Evolutionary conservation across 2,113 vertebrate genomes (phyloP).

Genomic region (Oryzias melastigma): DNA sequence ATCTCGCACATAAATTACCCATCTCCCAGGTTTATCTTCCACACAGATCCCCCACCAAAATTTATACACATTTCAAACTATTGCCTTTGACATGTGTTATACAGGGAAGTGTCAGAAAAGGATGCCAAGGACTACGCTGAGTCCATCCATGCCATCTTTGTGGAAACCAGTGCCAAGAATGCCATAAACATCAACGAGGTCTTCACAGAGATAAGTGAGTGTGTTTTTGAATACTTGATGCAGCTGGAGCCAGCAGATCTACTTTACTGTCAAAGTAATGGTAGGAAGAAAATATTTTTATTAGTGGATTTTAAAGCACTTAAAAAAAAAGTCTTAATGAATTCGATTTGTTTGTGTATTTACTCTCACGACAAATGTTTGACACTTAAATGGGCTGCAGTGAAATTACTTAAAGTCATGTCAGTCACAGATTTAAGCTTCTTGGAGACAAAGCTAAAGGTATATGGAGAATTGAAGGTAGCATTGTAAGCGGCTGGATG

Average conservation of each 20-base stretch:
- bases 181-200: slow-evolving; percentile 99
- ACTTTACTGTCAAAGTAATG: too few species aligned
- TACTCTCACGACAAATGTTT: too few species aligned
- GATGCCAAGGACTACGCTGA: slow-evolving; percentile 98
- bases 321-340: too few species aligned
- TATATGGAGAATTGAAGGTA: too few species aligned
- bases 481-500: too few species aligned
- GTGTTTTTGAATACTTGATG: slow-evolving; percentile 33
- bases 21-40: slow-evolving; percentile 2
- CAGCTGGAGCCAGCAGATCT: background rate
- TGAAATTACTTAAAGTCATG: too few species aligned
- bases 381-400: too few species aligned
- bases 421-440: too few species aligned
- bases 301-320: too few species aligned
- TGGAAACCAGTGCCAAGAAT: slow-evolving; percentile 98
- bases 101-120: slow-evolving; percentile 94
- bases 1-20: background rate
- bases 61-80: slow-evolving; percentile 8
- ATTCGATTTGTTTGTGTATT: too few species aligned
- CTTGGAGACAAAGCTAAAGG: too few species aligned
- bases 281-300: too few species aligned
- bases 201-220: slow-evolving; percentile 99
- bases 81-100: slow-evolving; percentile 38
- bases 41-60: slow-evolving; percentile 4
- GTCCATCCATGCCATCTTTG: slow-evolving; percentile 96